A percentile compares a stretch with the other conserved stretches of the same genome.
Conservation (phyloP, 2,888 invertebrate species). For the Corythucha ciliata region DNA sequence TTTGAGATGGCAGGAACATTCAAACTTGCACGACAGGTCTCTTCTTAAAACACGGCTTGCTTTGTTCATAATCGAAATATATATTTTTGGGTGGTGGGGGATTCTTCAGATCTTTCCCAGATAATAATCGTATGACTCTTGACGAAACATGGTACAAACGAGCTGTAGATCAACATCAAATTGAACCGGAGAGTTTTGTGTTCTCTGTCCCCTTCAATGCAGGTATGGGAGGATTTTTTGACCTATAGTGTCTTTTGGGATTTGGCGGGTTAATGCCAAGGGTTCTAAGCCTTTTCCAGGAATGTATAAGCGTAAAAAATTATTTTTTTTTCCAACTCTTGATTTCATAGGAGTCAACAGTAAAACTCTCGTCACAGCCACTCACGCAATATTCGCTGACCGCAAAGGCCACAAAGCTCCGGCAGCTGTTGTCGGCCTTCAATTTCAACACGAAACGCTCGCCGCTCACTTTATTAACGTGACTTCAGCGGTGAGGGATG, state of each 20-base stretch:
- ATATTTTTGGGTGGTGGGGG: too few species aligned
- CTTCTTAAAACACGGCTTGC: neutral
- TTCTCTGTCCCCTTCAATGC: constrained; percentile 73
- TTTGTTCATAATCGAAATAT: constrained; percentile 6
- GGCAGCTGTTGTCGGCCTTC: constrained; percentile 84
- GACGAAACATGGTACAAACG: constrained; percentile 86
- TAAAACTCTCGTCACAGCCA: constrained; percentile 70
- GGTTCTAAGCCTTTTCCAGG: neutral
- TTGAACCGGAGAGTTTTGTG: constrained; percentile 82
- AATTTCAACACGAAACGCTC: constrained; percentile 73
- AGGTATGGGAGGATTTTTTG: constrained; percentile 25
- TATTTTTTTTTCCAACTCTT: constrained; percentile 6
- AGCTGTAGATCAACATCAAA: constrained; percentile 78
- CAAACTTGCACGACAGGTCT: constrained; percentile 6
- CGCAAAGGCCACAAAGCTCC: constrained; percentile 74
- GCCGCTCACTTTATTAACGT: constrained; percentile 79
- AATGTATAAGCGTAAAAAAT: neutral
- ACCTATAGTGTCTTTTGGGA: neutral
- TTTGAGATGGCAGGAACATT: constrained; percentile 75
- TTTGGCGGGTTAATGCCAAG: constrained; percentile 1
- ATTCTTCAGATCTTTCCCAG: constrained; percentile 64
- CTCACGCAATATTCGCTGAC: constrained; percentile 81
- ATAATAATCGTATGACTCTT: constrained; percentile 67
- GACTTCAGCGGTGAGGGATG: constrained; percentile 65
- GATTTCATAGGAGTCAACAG: constrained; percentile 40